phyloP scores from a whole-genome alignment of 2,888 invertebrate genomes.

The Drosophila prostipennis region DNA sequence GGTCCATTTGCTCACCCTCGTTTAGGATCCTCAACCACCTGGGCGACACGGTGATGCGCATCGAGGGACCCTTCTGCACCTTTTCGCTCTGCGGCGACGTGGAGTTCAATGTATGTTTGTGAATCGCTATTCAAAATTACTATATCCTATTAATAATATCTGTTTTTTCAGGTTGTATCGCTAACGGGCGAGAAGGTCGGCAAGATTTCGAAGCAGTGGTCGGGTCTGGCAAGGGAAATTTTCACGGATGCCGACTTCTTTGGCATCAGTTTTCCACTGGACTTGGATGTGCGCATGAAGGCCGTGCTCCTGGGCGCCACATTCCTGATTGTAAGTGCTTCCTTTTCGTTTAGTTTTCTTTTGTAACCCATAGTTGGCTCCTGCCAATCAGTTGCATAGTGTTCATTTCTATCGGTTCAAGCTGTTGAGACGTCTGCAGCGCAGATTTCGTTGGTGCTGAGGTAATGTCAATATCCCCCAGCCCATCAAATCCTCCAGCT shows the following conservation, averaged over 20 bases:
- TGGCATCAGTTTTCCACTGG: constrained; percentile 95
- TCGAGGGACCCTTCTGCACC: constrained; percentile 93
- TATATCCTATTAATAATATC: neutral
- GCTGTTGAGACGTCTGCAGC: constrained; percentile 48
- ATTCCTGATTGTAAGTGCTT: constrained; percentile 89
- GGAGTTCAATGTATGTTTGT: constrained; percentile 89
- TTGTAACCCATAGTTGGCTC: neutral
- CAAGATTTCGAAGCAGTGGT: constrained; percentile 95
- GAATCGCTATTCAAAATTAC: neutral
- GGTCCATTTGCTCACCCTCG: constrained; percentile 90
- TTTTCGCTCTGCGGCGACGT: constrained; percentile 92
- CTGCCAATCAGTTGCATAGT: constrained; percentile 35
- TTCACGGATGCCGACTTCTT: constrained; percentile 96
- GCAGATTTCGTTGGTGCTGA: constrained; percentile 50
- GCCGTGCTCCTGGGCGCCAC: constrained; percentile 92
- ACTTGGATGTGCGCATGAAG: constrained; percentile 93
- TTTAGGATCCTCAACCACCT: constrained; percentile 90
- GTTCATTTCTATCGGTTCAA: constrained; percentile 53
- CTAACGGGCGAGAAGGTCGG: constrained; percentile 92
- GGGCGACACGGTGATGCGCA: constrained; percentile 90
- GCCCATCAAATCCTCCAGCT: constrained; percentile 13
- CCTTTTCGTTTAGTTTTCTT: too few species aligned
- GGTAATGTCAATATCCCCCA: constrained; percentile 39
- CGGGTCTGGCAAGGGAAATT: constrained; percentile 91
- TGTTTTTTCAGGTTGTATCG: constrained; percentile 88